Conservation (phyloP, 2,797 vertebrate genomes). For the Zenarchopterus dispar region DNA sequence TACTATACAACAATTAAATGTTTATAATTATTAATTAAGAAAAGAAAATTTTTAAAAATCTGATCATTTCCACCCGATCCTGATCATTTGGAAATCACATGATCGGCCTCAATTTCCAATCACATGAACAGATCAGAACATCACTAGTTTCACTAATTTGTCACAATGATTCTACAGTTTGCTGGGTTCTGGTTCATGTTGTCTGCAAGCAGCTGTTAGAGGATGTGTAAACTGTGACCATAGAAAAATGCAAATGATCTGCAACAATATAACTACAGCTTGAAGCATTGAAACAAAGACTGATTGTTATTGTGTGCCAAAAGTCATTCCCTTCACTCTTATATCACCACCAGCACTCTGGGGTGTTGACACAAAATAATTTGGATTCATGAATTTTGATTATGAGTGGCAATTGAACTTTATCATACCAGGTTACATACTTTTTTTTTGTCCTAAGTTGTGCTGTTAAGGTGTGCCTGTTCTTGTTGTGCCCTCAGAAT, state of each 20-base stretch:
- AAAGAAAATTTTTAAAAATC: too few relatives aligned
- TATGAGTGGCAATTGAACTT: background rate
- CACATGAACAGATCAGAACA: too few relatives aligned
- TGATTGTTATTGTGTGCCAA: background rate
- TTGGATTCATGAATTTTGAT: background rate
- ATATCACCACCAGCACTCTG: background rate
- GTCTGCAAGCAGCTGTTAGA: background rate
- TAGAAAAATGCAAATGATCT: conserved; percentile 1
- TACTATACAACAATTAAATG: too few relatives aligned
- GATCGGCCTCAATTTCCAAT: too few relatives aligned
- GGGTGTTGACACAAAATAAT: background rate
- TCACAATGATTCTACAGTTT: background rate
- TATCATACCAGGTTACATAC: background rate
- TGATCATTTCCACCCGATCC: too few relatives aligned
- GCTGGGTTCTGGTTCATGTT: background rate
- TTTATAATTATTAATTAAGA: too few relatives aligned
- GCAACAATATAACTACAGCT: background rate
- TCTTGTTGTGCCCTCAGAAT: background rate
- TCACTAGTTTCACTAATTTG: background rate
- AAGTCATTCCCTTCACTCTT: background rate
- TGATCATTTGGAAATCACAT: too few relatives aligned
- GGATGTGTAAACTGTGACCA: background rate
- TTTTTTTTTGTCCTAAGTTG: background rate
- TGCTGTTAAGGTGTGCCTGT: background rate
- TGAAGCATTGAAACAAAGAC: background rate